phyloP scores from a whole-genome alignment of 2,797 vertebrate species.

The Sebastes matsubarae region DNA sequence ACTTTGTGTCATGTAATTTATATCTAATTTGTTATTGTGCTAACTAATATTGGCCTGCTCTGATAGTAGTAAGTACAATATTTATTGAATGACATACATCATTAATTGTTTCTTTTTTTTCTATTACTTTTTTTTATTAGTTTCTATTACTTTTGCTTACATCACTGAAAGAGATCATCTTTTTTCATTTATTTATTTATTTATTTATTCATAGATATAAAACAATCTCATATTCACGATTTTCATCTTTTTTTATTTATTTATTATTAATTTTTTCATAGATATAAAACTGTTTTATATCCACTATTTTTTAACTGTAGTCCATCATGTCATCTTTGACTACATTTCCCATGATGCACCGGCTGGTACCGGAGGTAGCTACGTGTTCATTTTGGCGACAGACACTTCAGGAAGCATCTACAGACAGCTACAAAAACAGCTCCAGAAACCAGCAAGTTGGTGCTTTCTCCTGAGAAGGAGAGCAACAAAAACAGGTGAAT shows the following conservation, averaged over 20 bases:
- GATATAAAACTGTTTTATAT: too few species aligned
- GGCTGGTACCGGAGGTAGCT: constrained; percentile 50
- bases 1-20: background rate
- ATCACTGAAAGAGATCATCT: background rate
- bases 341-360: constrained; percentile 61
- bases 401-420: constrained; percentile 63
- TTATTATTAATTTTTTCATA: too few species aligned
- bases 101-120: background rate
- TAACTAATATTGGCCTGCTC: background rate
- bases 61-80: background rate
- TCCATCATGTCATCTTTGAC: background rate
- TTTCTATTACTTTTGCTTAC: background rate
- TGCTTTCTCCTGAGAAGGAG: constrained; percentile 36
- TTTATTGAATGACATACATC: background rate
- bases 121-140: background rate
- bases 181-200: too few species aligned
- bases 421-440: constrained; percentile 15
- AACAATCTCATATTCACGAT: too few species aligned
- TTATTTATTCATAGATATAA: too few species aligned
- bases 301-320: too few species aligned
- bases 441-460: constrained; percentile 20
- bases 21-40: background rate
- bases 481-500: constrained; percentile 47
- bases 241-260: too few species aligned
- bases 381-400: constrained; percentile 72